Evolutionary conservation across 2,888 invertebrate genomes (phyloP).

Genomic region (Napeogenes inachia): DNA sequence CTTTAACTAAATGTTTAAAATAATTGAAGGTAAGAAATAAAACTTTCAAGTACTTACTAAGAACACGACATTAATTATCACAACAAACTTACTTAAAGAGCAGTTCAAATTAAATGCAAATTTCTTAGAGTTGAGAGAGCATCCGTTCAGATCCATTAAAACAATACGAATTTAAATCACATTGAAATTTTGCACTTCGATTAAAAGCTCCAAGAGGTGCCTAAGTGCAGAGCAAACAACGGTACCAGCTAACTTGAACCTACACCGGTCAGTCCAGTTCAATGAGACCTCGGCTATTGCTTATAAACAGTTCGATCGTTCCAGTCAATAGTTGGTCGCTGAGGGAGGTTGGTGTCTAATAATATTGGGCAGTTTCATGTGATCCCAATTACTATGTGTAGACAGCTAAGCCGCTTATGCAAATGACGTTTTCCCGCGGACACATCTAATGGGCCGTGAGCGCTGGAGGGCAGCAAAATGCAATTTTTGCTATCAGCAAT

Average conservation of each 20-base stretch:
- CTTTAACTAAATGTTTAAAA: not conserved
- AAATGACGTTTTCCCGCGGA: conserved; percentile 74
- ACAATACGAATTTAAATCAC: conserved; percentile 72
- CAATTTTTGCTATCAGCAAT: conserved; percentile 53
- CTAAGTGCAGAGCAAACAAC: conserved; percentile 72
- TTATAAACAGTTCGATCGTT: conserved; percentile 30
- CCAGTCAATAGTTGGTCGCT: conserved; percentile 28
- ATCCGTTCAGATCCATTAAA: conserved; percentile 56
- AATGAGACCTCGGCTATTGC: conserved; percentile 39
- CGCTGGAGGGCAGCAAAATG: conserved; percentile 42
- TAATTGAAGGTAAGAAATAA: not conserved
- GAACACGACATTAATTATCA: conserved; percentile 20
- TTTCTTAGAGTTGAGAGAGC: conserved; percentile 45
- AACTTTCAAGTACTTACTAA: not conserved
- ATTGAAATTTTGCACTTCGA: conserved; percentile 75
- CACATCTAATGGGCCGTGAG: conserved; percentile 71
- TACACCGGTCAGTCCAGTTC: conserved; percentile 49
- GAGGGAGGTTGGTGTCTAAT: conserved; percentile 42
- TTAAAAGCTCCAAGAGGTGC: conserved; percentile 69
- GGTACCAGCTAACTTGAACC: conserved; percentile 64
- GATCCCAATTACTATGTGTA: conserved; percentile 75
- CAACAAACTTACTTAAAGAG: conserved; percentile 36
- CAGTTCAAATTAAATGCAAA: conserved; percentile 60
- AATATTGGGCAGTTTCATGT: conserved; percentile 57
- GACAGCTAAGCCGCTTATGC: conserved; percentile 76